These are phyloP conservation scores for Gymnocypris eckloni DNA, from an alignment of 2,797 vertebrate genomes.

Conservation along the genomic window DNA sequence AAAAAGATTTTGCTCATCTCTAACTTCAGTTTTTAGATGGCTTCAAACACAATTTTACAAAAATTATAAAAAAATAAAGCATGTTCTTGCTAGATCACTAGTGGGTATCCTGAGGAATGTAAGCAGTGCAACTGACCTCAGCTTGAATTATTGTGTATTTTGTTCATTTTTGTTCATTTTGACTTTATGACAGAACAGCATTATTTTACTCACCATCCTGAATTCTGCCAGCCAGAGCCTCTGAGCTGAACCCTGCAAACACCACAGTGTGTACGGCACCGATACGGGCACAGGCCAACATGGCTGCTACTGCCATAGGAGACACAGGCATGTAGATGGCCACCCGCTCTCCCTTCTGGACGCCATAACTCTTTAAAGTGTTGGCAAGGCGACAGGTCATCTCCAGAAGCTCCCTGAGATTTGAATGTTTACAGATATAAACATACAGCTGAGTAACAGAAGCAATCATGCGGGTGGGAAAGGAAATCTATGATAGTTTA, in stretches of 20 bases:
- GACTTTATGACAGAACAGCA: neutral
- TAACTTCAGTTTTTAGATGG: neutral
- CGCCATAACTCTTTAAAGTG: conserved; percentile 84
- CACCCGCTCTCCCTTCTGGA: conserved; percentile 88
- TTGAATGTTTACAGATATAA: neutral
- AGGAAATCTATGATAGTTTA: neutral
- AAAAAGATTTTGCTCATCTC: neutral
- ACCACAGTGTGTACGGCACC: conserved; percentile 91
- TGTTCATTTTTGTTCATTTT: neutral
- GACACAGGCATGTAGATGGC: conserved; percentile 94
- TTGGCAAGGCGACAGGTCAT: conserved; percentile 94
- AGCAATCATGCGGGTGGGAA: neutral
- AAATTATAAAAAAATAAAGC: neutral
- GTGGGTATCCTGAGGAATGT: neutral
- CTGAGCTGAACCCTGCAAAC: conserved; percentile 94
- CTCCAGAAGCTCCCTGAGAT: conserved; percentile 89
- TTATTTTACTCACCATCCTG: conserved; percentile 84
- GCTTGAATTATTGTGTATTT: neutral
- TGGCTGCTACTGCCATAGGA: conserved; percentile 89
- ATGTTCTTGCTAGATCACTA: neutral
- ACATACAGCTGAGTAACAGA: conserved; percentile 24
- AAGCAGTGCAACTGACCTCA: neutral
- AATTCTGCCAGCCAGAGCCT: conserved; percentile 90
- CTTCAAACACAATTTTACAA: neutral
- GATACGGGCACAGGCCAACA: conserved; percentile 93